These are phyloP conservation scores for Bombus superbus DNA, from an alignment of 1,140 invertebrate genomes.

Conservation along the genomic window DNA sequence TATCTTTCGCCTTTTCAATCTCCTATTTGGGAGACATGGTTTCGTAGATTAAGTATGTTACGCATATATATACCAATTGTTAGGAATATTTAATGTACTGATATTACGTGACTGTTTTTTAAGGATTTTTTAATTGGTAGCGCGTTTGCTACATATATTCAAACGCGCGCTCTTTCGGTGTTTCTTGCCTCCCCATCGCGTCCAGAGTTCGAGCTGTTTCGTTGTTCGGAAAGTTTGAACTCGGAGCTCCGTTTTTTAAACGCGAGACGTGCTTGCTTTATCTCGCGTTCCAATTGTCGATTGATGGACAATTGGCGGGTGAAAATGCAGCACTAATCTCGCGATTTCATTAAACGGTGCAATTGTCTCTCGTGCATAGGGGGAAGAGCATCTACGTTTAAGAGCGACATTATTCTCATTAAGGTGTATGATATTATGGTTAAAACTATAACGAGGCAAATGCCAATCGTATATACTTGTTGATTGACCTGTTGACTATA, in stretches of 20 bases:
- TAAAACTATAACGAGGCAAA: background rate
- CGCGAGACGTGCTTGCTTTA: too few relatives aligned
- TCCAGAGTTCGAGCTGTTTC: slow-evolving; percentile 53
- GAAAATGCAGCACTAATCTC: background rate
- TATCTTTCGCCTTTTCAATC: too few relatives aligned
- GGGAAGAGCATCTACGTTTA: too few relatives aligned
- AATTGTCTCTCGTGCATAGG: background rate
- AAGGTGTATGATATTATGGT: too few relatives aligned
- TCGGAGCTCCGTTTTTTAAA: background rate
- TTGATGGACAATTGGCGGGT: background rate
- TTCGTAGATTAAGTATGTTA: too few relatives aligned
- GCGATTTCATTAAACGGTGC: background rate
- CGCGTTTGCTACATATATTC: background rate
- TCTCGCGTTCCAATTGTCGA: background rate
- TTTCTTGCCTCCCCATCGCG: slow-evolving; percentile 61
- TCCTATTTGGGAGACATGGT: too few relatives aligned
- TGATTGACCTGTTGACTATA: too few relatives aligned
- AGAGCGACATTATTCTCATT: too few relatives aligned
- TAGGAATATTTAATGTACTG: background rate
- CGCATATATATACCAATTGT: too few relatives aligned
- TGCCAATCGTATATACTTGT: too few relatives aligned
- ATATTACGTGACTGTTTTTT: background rate
- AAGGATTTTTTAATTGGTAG: too few relatives aligned
- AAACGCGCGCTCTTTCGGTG: slow-evolving; percentile 40
- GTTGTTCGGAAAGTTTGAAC: slow-evolving; percentile 28